Base-by-base conservation (phyloP, 1,140 invertebrate species). In the Drosophila elegans region DNA sequence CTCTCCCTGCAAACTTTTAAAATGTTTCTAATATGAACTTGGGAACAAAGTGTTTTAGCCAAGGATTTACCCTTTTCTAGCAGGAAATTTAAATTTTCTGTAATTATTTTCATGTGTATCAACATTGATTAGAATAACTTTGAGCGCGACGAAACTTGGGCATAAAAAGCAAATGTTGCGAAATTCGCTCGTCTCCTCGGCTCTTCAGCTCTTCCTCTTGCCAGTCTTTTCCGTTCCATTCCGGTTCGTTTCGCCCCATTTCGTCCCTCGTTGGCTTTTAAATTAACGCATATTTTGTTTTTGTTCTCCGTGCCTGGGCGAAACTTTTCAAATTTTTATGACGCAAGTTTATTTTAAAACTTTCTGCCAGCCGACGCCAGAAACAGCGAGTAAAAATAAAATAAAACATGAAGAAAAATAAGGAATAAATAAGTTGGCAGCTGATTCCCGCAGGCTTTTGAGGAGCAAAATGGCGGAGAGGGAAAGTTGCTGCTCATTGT, bases 301-400 rank as follows among this genome's bases (percentile, higher is more conserved):
- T 52, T 68, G n/a, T 62, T 34, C 48, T 68, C 25, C 54, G 25
- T 54, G 56, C 52, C 76, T 74, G 52, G 72, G 60, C 39, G 53
- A 82, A 86, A 86, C 53, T 88, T 86, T 86, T 78, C 59, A 86
- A 82, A 81, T 79, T 88, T 86, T 88, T 86, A 86, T 82, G 83
- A 88, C 75, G 71, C 83, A 86, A 86, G 82, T 86, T 86, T 86
- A 82, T 86, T 86, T 86, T 86, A 68, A 88, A 86, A 86, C 83
- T 86, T 86, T 86, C 48, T 73, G 51, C 82, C 74, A 78, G 78
- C 82, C 82, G 78, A 60, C 53, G 63, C 59, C 45, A 75, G 41
- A 5, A 61, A 44, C 55, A 74, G 39, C 44, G 48, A 27, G 45
- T 41, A 59, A 53, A 53, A 64, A 46, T 16, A 49, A 62, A 74